phyloP scores from a whole-genome alignment of 2,888 invertebrate species.

The Steinernema carpocapsae region DNA sequence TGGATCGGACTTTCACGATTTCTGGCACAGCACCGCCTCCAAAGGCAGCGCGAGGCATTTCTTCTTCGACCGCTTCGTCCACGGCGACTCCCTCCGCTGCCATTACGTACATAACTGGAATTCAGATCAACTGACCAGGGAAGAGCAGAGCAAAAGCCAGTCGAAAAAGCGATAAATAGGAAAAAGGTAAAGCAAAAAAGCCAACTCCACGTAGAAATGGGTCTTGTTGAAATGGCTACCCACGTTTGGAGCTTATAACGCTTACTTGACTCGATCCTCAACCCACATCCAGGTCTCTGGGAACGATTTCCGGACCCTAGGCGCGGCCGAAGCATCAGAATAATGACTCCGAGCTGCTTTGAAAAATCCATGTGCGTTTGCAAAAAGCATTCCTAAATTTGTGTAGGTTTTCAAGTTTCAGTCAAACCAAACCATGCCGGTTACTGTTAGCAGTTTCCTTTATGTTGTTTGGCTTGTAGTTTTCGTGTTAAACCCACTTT shows the following conservation, averaged over 20 bases:
- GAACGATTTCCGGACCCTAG: slow-evolving; percentile 47
- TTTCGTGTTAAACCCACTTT: too few species aligned
- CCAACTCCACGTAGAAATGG: not conserved
- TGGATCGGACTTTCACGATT: slow-evolving; percentile 46
- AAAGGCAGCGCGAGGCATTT: too few species aligned
- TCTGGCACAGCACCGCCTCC: too few species aligned
- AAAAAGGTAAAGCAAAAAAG: not conserved
- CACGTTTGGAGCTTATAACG: not conserved
- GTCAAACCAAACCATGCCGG: too few species aligned
- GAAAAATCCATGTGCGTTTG: too few species aligned
- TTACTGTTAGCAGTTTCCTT: too few species aligned
- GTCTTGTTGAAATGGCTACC: not conserved
- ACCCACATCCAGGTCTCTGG: slow-evolving; percentile 56
- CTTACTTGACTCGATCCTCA: not conserved
- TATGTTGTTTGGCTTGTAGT: too few species aligned
- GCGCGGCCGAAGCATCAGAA: not conserved
- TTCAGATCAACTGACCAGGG: not conserved
- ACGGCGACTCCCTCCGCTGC: too few species aligned
- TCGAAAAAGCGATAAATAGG: not conserved
- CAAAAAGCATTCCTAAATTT: too few species aligned
- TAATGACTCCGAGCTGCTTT: slow-evolving; percentile 3
- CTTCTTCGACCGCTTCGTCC: too few species aligned
- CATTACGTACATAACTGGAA: not conserved
- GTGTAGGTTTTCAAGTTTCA: too few species aligned
- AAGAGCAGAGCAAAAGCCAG: slow-evolving; percentile 9